phyloP scores from a whole-genome alignment of 1,140 invertebrate genomes.

The Subanguina moxae region DNA sequence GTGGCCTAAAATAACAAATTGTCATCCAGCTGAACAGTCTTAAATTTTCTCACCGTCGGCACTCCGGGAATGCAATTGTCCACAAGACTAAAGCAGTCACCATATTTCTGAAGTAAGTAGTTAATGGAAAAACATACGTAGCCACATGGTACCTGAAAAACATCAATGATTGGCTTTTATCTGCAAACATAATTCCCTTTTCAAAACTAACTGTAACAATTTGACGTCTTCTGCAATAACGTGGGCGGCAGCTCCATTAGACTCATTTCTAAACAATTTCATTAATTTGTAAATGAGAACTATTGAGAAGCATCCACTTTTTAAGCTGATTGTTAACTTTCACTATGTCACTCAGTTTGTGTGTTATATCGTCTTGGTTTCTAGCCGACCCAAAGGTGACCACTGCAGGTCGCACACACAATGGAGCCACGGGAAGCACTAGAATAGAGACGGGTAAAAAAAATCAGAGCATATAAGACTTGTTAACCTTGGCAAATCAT shows the following conservation, averaged over 20 bases:
- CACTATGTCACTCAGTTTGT: slow-evolving; percentile 96
- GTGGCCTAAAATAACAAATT: slow-evolving; percentile 69
- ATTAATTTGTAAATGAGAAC: not conserved
- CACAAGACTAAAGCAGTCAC: slow-evolving; percentile 66
- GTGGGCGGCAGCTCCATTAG: slow-evolving; percentile 89
- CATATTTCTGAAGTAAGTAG: too few relatives aligned
- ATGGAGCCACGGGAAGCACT: slow-evolving; percentile 89
- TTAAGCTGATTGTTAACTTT: slow-evolving; percentile 93
- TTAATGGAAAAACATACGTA: slow-evolving; percentile 63
- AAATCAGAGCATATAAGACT: not conserved
- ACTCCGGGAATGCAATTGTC: slow-evolving; percentile 98
- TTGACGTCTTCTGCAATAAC: slow-evolving; percentile 93
- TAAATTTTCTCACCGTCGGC: slow-evolving; percentile 67
- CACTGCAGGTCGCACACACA: slow-evolving; percentile 86
- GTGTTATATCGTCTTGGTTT: slow-evolving; percentile 96
- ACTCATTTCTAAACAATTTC: slow-evolving; percentile 76
- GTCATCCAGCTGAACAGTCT: not conserved
- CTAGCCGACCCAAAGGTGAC: slow-evolving; percentile 97
- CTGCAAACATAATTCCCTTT: too few relatives aligned
- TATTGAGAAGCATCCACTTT: slow-evolving; percentile 27
- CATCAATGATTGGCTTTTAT: too few relatives aligned
- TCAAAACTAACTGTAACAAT: slow-evolving; percentile 93
- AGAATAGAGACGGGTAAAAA: not conserved
- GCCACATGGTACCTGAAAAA: slow-evolving; percentile 75
- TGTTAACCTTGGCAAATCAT: slow-evolving; percentile 80